These are phyloP conservation scores for Pelodytes ibericus DNA, from an alignment of 2,797 vertebrate species.

Conservation along the genomic window DNA sequence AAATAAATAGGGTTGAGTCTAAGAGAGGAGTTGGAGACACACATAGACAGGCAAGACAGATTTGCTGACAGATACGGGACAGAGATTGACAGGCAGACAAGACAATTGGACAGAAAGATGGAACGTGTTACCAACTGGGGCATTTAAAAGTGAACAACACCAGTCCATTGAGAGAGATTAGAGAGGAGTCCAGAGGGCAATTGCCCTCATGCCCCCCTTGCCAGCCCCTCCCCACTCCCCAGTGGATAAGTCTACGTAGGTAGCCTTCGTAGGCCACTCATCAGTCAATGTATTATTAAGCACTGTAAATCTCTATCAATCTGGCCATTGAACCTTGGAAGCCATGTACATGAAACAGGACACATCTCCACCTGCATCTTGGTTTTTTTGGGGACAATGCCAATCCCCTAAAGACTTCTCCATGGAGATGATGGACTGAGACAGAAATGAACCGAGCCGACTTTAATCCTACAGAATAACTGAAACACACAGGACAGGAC, in stretches of 20 bases:
- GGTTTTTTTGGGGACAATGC: slow-evolving; percentile 55
- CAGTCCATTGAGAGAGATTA: too few species aligned
- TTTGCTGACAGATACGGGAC: too few species aligned
- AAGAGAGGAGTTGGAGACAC: too few species aligned
- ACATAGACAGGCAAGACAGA: too few species aligned
- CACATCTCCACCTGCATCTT: slow-evolving; percentile 33
- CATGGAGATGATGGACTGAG: slow-evolving; percentile 63
- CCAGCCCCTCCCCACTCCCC: slow-evolving; percentile 35
- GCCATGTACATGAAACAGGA: slow-evolving; percentile 43
- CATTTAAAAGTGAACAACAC: too few species aligned
- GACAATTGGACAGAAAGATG: too few species aligned
- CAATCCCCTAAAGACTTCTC: slow-evolving; percentile 63
- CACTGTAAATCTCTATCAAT: slow-evolving; percentile 46
- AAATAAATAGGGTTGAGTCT: slow-evolving; percentile 10
- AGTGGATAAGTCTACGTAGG: slow-evolving; percentile 19
- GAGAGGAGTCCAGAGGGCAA: too few species aligned
- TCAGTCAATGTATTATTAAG: slow-evolving; percentile 49
- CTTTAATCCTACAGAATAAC: slow-evolving; percentile 82
- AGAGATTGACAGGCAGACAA: too few species aligned
- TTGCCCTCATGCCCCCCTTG: too few species aligned
- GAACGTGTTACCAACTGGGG: too few species aligned
- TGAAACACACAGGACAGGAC: slow-evolving; percentile 71
- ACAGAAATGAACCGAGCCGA: slow-evolving; percentile 71
- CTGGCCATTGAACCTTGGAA: slow-evolving; percentile 42
- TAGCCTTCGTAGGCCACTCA: slow-evolving; percentile 36